A percentile compares a stretch with the other conserved stretches of the same genome.
These are phyloP conservation scores for Campaea margaritaria DNA, from an alignment of 2,888 invertebrate species.

Conservation along the genomic window DNA sequence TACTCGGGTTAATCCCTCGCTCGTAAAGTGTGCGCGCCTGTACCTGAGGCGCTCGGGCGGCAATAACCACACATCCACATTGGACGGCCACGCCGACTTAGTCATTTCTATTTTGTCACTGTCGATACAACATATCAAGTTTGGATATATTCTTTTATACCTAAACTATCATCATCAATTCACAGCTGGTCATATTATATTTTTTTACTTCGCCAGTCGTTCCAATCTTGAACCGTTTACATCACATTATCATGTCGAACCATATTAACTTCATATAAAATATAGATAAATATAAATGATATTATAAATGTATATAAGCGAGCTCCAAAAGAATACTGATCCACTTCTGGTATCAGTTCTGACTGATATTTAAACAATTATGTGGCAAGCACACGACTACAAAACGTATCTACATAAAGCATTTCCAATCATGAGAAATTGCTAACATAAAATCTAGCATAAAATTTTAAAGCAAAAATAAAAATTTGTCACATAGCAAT, in stretches of 20 bases:
- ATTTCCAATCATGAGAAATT: neutral
- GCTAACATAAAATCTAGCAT: neutral
- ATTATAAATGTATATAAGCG: too few relatives aligned
- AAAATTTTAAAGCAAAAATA: conserved; percentile 31
- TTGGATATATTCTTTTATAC: neutral
- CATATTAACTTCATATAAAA: too few relatives aligned
- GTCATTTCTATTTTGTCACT: conserved; percentile 32
- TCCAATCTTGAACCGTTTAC: too few relatives aligned
- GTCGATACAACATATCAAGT: neutral
- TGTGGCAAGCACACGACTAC: too few relatives aligned
- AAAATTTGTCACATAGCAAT: conserved; percentile 29
- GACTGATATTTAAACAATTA: too few relatives aligned
- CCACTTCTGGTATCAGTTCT: too few relatives aligned
- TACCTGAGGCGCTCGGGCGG: conserved; percentile 77
- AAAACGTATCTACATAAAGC: too few relatives aligned
- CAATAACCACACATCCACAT: conserved; percentile 55
- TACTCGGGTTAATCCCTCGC: conserved; percentile 85
- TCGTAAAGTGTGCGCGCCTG: conserved; percentile 83
- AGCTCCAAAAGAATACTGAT: too few relatives aligned
- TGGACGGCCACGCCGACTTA: conserved; percentile 44
- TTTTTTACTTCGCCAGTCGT: too few relatives aligned
- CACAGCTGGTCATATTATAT: too few relatives aligned
- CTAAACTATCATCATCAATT: neutral
- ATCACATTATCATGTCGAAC: too few relatives aligned
- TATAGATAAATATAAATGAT: too few relatives aligned